These are phyloP conservation scores for Aplysina aerophoba DNA, from an alignment of 37 sponge, comb jelly and placozoan genomes.

Conservation along the genomic window DNA sequence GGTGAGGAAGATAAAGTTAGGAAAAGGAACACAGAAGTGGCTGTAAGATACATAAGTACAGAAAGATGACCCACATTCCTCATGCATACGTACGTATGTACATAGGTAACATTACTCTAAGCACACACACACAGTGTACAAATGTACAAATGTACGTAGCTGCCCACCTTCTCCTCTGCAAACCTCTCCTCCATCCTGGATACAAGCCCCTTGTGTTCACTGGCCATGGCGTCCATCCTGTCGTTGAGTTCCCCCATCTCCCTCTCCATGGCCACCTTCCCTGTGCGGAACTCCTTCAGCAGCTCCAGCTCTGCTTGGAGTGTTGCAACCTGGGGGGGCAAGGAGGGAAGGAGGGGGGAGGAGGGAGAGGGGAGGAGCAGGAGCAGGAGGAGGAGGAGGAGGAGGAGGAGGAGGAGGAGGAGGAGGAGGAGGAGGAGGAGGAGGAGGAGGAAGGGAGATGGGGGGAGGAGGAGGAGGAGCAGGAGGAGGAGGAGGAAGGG, in stretches of 20 bases:
- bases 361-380: not conserved
- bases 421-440: too few relatives aligned
- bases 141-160: too few relatives aligned
- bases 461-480: not conserved
- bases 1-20: too few relatives aligned
- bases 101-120: too few relatives aligned
- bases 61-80: too few relatives aligned
- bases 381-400: not conserved
- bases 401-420: not conserved
- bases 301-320: slow-evolving; percentile 88
- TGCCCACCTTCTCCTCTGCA: slow-evolving; percentile 82
- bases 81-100: not conserved
- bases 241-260: slow-evolving; percentile 72
- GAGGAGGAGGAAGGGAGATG: not conserved
- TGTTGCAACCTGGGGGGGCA: slow-evolving; percentile 55
- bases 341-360: not conserved
- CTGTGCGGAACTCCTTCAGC: slow-evolving; percentile 83
- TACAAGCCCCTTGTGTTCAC: slow-evolving; percentile 57
- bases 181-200: slow-evolving; percentile 70
- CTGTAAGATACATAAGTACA: too few relatives aligned
- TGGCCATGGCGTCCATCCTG: slow-evolving; percentile 38
- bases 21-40: too few relatives aligned
- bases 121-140: too few relatives aligned
- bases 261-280: slow-evolving; percentile 76
- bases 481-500: too few relatives aligned